phyloP scores from a whole-genome alignment of 2,888 invertebrate species.

The Polia nebulosa region DNA sequence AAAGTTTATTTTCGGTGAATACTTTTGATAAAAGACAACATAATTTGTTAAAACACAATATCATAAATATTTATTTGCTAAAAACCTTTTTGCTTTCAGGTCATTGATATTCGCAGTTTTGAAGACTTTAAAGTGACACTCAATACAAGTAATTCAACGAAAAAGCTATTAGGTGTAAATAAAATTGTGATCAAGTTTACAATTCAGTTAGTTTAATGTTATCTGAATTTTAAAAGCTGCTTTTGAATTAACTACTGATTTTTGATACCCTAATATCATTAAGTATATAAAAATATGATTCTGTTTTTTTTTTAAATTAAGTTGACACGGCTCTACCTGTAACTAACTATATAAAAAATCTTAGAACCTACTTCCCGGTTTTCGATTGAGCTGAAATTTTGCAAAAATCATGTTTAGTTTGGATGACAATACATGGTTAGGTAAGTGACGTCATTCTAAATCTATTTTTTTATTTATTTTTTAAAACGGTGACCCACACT shows the following conservation, averaged over 20 bases:
- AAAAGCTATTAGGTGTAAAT: conserved; percentile 43
- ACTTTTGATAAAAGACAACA: neutral
- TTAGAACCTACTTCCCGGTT: no score
- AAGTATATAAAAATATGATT: neutral
- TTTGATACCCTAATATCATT: conserved; percentile 5
- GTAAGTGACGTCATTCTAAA: no score
- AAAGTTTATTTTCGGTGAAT: no score
- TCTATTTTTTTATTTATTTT: no score
- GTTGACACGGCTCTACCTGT: no score
- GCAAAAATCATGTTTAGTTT: no score
- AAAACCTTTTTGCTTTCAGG: neutral
- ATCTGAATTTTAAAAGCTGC: conserved; percentile 10
- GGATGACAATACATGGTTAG: no score
- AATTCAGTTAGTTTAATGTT: conserved; percentile 21
- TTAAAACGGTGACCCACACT: no score
- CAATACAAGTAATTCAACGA: conserved; percentile 25
- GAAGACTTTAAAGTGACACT: conserved; percentile 18
- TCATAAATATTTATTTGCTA: neutral
- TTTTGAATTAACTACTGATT: conserved; percentile 27
- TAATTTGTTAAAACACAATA: neutral
- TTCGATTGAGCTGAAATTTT: no score
- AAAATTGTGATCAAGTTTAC: conserved; percentile 31
- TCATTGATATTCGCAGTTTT: conserved; percentile 13
- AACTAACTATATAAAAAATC: no score
- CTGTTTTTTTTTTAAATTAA: neutral